Evolutionary conservation across 2,888 invertebrate genomes (phyloP).

Genomic region (Ophion obscuratus): DNA sequence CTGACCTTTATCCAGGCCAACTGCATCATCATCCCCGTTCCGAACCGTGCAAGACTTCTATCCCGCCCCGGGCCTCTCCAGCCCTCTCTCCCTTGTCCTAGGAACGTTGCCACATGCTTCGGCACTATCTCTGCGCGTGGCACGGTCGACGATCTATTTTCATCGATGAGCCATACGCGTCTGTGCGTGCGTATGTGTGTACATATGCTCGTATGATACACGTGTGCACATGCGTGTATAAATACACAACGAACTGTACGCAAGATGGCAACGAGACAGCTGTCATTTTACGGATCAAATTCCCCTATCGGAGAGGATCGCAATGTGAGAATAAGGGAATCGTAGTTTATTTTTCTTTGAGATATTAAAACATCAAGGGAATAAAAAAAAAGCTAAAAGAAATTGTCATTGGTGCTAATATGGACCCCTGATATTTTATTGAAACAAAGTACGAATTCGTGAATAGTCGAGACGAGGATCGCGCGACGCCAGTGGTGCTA

Average conservation of each 20-base stretch:
- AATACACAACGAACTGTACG: neutral
- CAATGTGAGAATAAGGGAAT: neutral
- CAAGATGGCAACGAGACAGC: neutral
- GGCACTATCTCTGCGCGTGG: slow-evolving; percentile 10
- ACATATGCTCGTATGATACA: slow-evolving; percentile 5
- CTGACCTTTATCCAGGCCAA: slow-evolving; percentile 83
- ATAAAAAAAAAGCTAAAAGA: no score
- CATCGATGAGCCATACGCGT: slow-evolving; percentile 72
- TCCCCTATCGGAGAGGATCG: neutral
- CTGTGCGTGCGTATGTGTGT: slow-evolving; percentile 8
- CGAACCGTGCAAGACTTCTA: slow-evolving; percentile 65
- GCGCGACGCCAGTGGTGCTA: no score
- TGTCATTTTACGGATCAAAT: slow-evolving; percentile 35
- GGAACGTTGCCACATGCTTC: slow-evolving; percentile 18
- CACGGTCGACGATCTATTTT: slow-evolving; percentile 72
- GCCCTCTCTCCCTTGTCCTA: neutral
- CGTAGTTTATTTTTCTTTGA: no score
- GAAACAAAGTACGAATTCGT: neutral
- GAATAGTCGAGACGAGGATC: no score
- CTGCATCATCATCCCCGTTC: slow-evolving; percentile 80
- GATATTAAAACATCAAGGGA: no score
- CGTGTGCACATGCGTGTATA: neutral
- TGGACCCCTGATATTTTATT: no score
- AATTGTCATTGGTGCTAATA: no score
- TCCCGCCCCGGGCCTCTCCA: neutral